Conservation (phyloP, 2,888 invertebrate species). For the Ditylenchus weischeri region DNA sequence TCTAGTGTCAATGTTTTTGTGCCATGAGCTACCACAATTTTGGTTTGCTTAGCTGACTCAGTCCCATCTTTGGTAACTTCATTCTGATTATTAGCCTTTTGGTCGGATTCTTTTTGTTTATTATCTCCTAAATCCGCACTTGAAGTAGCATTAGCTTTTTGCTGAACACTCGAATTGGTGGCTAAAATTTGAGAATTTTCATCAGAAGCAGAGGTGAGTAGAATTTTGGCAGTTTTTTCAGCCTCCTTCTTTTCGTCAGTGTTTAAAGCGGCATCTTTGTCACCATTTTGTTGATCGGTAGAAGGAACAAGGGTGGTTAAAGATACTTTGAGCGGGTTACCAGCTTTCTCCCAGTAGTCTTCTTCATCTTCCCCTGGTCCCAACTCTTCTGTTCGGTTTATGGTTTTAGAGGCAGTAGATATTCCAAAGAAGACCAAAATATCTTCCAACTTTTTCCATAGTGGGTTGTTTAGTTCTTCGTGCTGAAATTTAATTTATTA, state of each 20-base stretch:
- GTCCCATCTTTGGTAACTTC: too few relatives aligned
- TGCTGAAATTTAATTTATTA: conserved; percentile 29
- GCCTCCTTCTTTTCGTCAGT: conserved; percentile 7
- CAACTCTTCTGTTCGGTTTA: conserved; percentile 1
- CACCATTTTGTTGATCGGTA: neutral
- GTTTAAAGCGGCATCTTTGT: conserved; percentile 1
- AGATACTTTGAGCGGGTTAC: too few relatives aligned
- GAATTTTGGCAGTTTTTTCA: neutral
- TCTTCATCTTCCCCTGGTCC: conserved; percentile 26
- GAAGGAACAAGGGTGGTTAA: neutral
- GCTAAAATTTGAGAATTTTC: too few relatives aligned
- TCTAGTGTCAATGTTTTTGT: neutral
- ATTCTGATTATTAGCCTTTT: too few relatives aligned
- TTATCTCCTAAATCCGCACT: too few relatives aligned
- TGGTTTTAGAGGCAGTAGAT: conserved; percentile 7
- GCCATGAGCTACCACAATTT: conserved; percentile 2
- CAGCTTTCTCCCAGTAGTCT: conserved; percentile 31
- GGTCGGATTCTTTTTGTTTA: too few relatives aligned
- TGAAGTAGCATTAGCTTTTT: too few relatives aligned
- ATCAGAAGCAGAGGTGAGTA: too few relatives aligned
- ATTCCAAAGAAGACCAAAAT: conserved; percentile 42
- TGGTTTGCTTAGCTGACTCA: too few relatives aligned
- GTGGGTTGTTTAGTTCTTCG: conserved; percentile 40
- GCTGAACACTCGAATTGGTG: too few relatives aligned
- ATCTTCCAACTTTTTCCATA: conserved; percentile 45